Conservation (phyloP, 2,797 vertebrate genomes). For the Cephalopachus bancanus region DNA sequence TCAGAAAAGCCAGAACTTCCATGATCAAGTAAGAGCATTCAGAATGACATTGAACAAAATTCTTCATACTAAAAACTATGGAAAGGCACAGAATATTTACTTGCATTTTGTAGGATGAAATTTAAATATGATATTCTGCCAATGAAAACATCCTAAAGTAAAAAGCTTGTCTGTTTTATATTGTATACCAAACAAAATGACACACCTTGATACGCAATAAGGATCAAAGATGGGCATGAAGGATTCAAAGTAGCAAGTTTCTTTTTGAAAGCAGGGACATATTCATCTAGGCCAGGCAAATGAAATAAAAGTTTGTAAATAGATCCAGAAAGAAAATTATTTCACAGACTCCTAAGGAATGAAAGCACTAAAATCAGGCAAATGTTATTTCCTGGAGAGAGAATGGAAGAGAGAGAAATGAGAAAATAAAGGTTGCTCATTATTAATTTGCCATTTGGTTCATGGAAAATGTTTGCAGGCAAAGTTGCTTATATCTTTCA, state of each 20-base stretch:
- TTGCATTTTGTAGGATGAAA: background rate
- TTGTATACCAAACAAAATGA: background rate
- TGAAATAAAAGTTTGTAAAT: slow-evolving; percentile 10
- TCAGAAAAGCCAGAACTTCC: background rate
- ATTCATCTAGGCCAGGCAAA: background rate
- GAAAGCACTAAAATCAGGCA: slow-evolving; percentile 32
- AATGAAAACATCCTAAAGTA: background rate
- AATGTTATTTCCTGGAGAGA: background rate
- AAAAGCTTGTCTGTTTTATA: background rate
- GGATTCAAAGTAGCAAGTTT: background rate
- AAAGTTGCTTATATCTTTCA: slow-evolving; percentile 59
- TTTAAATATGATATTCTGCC: background rate
- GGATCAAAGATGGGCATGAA: background rate
- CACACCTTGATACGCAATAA: background rate
- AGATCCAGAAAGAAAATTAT: slow-evolving; percentile 23
- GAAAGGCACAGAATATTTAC: background rate
- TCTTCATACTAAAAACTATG: background rate
- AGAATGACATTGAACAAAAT: background rate
- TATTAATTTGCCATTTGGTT: slow-evolving; percentile 63
- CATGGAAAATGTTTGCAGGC: slow-evolving; percentile 55
- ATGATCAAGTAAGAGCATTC: background rate
- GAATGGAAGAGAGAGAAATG: background rate
- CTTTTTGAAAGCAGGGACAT: background rate
- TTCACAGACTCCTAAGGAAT: slow-evolving; percentile 14
- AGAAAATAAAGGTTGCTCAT: slow-evolving; percentile 64